Evolutionary conservation across 2,888 invertebrate genomes (phyloP).

Genomic region (Amphipoea lucens): DNA sequence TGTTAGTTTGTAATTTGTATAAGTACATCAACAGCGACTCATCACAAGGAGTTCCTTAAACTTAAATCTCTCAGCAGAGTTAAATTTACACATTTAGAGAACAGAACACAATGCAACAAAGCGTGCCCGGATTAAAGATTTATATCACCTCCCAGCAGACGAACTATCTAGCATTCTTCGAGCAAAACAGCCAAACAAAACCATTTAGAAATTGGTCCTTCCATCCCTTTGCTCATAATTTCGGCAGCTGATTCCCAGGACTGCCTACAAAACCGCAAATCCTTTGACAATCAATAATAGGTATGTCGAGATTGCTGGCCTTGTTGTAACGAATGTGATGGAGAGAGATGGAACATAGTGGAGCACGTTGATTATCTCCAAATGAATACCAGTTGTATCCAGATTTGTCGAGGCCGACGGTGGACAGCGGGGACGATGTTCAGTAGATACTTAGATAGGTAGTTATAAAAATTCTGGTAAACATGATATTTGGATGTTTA

Average conservation of each 20-base stretch:
- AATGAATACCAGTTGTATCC: slow-evolving; percentile 85
- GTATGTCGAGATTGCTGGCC: slow-evolving; percentile 47
- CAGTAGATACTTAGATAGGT: slow-evolving; percentile 19
- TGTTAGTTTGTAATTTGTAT: background rate
- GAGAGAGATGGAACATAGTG: slow-evolving; percentile 59
- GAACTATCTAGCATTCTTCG: slow-evolving; percentile 12
- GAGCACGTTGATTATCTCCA: slow-evolving; percentile 77
- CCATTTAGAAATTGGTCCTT: slow-evolving; percentile 24
- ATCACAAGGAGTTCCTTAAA: slow-evolving; percentile 9
- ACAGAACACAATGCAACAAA: slow-evolving; percentile 50
- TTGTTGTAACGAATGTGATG: slow-evolving; percentile 41
- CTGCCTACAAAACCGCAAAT: slow-evolving; percentile 53
- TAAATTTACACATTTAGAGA: slow-evolving; percentile 28
- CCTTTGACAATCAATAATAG: slow-evolving; percentile 63
- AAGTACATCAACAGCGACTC: slow-evolving; percentile 1
- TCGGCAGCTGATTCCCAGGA: slow-evolving; percentile 34
- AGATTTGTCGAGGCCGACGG: slow-evolving; percentile 77
- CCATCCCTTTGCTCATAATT: slow-evolving; percentile 29
- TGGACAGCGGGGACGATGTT: slow-evolving; percentile 45
- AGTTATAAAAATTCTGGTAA: slow-evolving; percentile 54
- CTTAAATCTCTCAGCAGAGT: background rate
- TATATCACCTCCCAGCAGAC: slow-evolving; percentile 38
- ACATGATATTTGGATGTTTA: slow-evolving; percentile 50
- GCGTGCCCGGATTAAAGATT: slow-evolving; percentile 55
- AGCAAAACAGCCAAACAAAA: slow-evolving; percentile 27